Conservation (phyloP, 2,888 invertebrate species). For the Thera obeliscata region DNA sequence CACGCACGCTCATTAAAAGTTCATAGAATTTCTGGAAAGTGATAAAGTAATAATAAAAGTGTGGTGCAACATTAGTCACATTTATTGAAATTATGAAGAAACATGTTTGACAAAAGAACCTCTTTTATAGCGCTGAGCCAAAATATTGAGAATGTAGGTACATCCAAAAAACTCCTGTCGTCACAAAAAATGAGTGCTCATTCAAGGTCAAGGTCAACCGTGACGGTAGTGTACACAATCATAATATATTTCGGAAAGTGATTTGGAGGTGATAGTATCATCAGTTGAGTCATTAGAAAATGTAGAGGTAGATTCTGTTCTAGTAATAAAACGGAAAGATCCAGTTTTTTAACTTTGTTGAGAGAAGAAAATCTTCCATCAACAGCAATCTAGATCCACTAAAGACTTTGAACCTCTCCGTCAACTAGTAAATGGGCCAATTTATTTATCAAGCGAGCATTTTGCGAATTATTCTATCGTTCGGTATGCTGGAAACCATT, state of each 20-base stretch:
- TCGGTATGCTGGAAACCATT: conserved; percentile 25
- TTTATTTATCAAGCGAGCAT: conserved; percentile 32
- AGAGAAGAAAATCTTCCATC: conserved; percentile 13
- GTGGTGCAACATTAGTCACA: conserved; percentile 4
- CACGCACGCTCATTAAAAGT: conserved; percentile 1
- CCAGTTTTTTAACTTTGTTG: background rate
- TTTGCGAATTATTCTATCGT: conserved; percentile 29
- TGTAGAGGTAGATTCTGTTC: background rate
- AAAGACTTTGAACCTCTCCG: conserved; percentile 3
- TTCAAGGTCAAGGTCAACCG: too few relatives aligned
- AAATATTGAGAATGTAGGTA: background rate
- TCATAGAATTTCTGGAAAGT: conserved; percentile 13
- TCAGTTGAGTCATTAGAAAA: background rate
- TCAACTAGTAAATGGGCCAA: conserved; percentile 34
- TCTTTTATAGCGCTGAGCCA: too few relatives aligned
- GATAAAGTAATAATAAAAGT: conserved; percentile 1
- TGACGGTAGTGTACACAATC: too few relatives aligned
- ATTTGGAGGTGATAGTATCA: background rate
- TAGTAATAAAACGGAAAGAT: background rate
- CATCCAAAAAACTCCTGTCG: too few relatives aligned
- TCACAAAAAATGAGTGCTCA: too few relatives aligned
- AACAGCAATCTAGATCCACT: conserved; percentile 14
- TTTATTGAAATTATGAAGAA: background rate
- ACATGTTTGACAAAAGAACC: background rate
- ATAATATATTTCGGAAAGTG: background rate